phyloP scores from a whole-genome alignment of 2,113 vertebrate species.

The Lophius piscatorius region DNA sequence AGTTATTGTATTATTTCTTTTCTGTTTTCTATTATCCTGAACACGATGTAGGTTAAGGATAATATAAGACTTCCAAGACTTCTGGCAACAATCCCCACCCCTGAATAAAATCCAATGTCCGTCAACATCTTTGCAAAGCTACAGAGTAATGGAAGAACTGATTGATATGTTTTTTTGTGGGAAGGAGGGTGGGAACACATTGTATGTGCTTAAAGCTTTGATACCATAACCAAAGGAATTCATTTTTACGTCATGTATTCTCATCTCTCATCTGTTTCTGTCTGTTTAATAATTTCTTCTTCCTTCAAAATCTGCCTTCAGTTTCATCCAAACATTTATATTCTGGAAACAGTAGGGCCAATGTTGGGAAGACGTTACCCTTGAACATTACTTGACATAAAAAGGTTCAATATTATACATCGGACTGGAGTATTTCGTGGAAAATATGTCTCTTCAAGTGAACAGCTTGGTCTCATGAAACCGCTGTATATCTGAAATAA shows the following conservation, averaged over 20 bases:
- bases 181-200: slow-evolving; percentile 56
- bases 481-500: too few relatives aligned
- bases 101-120: slow-evolving; percentile 36
- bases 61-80: slow-evolving; percentile 23
- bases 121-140: slow-evolving; percentile 71
- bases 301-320: too few relatives aligned
- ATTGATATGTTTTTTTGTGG: slow-evolving; percentile 78
- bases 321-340: too few relatives aligned
- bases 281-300: slow-evolving; percentile 27
- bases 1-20: slow-evolving; percentile 8
- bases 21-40: slow-evolving; percentile 12
- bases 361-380: too few relatives aligned
- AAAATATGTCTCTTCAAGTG: too few relatives aligned
- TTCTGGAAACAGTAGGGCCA: too few relatives aligned
- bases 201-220: slow-evolving; percentile 74
- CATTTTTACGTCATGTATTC: slow-evolving; percentile 59
- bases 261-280: slow-evolving; percentile 35
- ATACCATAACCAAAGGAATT: slow-evolving; percentile 76
- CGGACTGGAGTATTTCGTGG: too few relatives aligned
- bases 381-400: too few relatives aligned
- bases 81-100: slow-evolving; percentile 31
- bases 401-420: too few relatives aligned
- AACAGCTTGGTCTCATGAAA: too few relatives aligned
- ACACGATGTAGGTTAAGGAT: slow-evolving; percentile 20
- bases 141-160: slow-evolving; percentile 58